Evolutionary conservation across 2,888 invertebrate species (phyloP), one percentile per base, ranked within the genome.

Genomic region (Drosophila neotestacea): DNA sequence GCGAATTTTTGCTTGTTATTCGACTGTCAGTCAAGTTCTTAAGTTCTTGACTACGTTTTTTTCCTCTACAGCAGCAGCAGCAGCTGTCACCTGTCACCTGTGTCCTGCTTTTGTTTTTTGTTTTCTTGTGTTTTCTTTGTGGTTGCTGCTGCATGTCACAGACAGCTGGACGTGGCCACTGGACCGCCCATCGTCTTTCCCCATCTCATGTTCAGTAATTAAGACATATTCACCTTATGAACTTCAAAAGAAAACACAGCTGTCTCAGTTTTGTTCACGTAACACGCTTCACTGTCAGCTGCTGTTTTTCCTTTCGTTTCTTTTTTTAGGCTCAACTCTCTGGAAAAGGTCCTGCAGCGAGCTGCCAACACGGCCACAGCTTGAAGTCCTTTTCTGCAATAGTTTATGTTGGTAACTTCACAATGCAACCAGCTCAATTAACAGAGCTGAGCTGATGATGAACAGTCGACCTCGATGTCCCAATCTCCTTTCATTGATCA

Each of bases 151-250:
- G 39, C 55, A 51, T 44, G 32, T 16, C 51, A 13, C 51, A 47
- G 39, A 41, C 62, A 30, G 9, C 38, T 48, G 55, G 54, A 55
- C 48, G 51, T 67, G 62, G 39, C 42, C 3, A 22, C 22, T 27
- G 48, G 48, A 4, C 13, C 10, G 11, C 32, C 30, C 55, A 5
- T 16, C n/a, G 41, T n/a, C 36, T 28, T 50, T 41, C 38, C 59
- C 69, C 22, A 60, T 44, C 75, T 58, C 72, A 76, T 81, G 73
- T 80, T 0, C 55, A 47, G 82, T 79, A 85, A 84, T 84, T 76
- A 86, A 79, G 79, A 84, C 79, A 86, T 76, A 84, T 75, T 86
- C 70, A 71, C 77, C 81, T 79, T 71, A 72, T 78, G 73, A 76
- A 85, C 77, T 81, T 84, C 76, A 79, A 81, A 82, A 79, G 79